Evolutionary conservation across 2,113 vertebrate species (phyloP).

Genomic region (Salvelinus fontinalis): DNA sequence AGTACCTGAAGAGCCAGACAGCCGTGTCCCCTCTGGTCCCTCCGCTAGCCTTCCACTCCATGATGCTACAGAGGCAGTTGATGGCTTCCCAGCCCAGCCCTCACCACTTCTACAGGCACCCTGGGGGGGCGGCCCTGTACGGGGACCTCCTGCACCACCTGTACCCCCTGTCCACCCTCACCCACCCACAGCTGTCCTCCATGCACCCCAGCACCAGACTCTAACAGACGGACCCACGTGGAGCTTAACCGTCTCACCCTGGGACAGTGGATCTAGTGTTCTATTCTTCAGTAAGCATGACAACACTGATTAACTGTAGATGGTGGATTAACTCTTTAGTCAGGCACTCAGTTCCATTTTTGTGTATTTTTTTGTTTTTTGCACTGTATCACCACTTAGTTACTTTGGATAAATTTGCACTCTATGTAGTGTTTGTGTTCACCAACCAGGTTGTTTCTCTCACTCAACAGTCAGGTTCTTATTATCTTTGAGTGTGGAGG

Average conservation of each 20-base stretch:
- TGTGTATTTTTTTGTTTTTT: too few relatives aligned
- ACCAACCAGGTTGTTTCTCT: constrained; percentile 28
- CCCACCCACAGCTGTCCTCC: constrained; percentile 89
- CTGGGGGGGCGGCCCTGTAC: constrained; percentile 84
- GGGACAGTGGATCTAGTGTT: constrained; percentile 33
- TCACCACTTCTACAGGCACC: constrained; percentile 89
- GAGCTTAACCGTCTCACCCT: constrained; percentile 37
- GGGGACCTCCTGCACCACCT: constrained; percentile 94
- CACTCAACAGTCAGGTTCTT: constrained; percentile 14
- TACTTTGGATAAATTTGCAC: constrained; percentile 33
- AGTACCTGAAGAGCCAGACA: constrained; percentile 95
- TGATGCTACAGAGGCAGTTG: constrained; percentile 94
- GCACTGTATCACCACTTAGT: constrained; percentile 65
- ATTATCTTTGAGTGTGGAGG: constrained; percentile 20
- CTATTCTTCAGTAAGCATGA: constrained; percentile 37
- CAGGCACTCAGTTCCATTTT: constrained; percentile 27
- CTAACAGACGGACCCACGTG: constrained; percentile 62
- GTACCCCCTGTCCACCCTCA: constrained; percentile 90
- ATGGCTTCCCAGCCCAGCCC: constrained; percentile 83
- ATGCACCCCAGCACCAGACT: constrained; percentile 96
- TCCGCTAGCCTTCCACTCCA: constrained; percentile 89
- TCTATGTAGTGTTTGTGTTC: constrained; percentile 58
- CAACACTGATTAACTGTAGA: constrained; percentile 58
- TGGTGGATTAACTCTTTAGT: constrained; percentile 31
- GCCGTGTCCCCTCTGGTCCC: constrained; percentile 89